phyloP scores from a whole-genome alignment of 2,888 invertebrate species.

The Sepioteuthis lessoniana region DNA sequence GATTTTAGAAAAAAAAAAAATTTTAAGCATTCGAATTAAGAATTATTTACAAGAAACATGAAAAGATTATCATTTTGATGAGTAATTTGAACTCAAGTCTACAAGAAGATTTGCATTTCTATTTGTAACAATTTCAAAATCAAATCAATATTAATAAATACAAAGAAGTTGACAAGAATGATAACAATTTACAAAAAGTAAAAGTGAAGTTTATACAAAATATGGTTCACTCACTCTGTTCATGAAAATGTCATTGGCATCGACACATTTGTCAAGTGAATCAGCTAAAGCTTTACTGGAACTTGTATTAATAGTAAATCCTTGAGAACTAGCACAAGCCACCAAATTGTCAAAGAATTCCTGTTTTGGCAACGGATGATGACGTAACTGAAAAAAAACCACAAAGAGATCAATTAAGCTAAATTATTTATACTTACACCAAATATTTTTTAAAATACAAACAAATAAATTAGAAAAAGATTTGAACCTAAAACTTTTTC shows the following conservation, averaged over 20 bases:
- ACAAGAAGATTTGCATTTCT: too few species aligned
- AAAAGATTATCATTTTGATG: background rate
- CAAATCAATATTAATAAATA: too few species aligned
- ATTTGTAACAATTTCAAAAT: too few species aligned
- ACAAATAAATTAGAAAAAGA: background rate
- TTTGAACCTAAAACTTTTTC: background rate
- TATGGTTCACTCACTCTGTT: constrained; percentile 65
- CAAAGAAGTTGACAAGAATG: background rate
- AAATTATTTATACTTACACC: background rate
- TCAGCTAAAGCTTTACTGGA: constrained; percentile 72
- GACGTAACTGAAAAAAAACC: constrained; percentile 64
- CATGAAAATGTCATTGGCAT: constrained; percentile 69
- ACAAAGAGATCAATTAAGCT: background rate
- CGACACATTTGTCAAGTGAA: constrained; percentile 70
- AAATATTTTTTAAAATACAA: background rate
- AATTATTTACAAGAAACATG: background rate
- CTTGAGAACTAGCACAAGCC: constrained; percentile 68
- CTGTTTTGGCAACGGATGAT: constrained; percentile 72
- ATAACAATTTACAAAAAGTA: background rate
- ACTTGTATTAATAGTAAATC: constrained; percentile 67
- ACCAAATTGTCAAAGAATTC: constrained; percentile 71
- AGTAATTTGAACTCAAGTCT: too few species aligned
- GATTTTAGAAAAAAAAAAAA: background rate
- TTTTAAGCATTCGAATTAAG: background rate
- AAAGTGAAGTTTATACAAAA: background rate